Evolutionary conservation across 2,113 vertebrate genomes (phyloP), one percentile per base, ranked within the genome.

Genomic region (Brienomyrus longianalis): DNA sequence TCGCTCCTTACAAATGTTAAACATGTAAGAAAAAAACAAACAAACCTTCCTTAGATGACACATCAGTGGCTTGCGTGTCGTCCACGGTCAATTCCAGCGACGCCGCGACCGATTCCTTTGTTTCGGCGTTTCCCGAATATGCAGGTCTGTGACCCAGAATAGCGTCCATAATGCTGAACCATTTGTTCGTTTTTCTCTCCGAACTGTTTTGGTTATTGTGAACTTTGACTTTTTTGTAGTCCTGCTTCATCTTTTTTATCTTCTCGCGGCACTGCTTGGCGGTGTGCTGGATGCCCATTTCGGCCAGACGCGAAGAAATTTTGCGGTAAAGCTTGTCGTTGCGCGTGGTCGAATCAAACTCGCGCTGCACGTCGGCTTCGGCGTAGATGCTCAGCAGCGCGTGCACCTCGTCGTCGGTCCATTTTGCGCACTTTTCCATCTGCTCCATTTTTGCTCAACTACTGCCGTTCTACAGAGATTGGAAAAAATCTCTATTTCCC

Each of bases 211-310:
- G 0, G 7, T 39, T 89, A 77, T 91, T 91, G 39, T 91, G 27
- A 10, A 90, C 87, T 51, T 92, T 92, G 21, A 91, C 88, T 88
- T 91, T 89, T 19, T 89, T 92, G 17, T 91, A 92, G n/a, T 91
- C 91, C 62, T 92, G 92, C 47, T 92, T 92, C 59, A 92, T 88
- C 83, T 92, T 91, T n/a, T 92, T 92, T 3, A 92, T 90, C 62
- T 92, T 92, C 83, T 91, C 91, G 3, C 91, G 27, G 62, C 91
- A 92, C 48, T 91, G 89, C 85, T 92, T 91, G 0, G 92, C 45
- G 1, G 47, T 90, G 89, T 91, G 91, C 1, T 80, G 45, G 52
- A 92, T 85, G 11, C 90, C 90, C 86, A 92, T 3, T 35, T 83
- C 54, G 0, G 47, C 56, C 62, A 92, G 66, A 0, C 89, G 87